Conservation (phyloP, 2,888 invertebrate genomes). For the Panzeria rudis region DNA sequence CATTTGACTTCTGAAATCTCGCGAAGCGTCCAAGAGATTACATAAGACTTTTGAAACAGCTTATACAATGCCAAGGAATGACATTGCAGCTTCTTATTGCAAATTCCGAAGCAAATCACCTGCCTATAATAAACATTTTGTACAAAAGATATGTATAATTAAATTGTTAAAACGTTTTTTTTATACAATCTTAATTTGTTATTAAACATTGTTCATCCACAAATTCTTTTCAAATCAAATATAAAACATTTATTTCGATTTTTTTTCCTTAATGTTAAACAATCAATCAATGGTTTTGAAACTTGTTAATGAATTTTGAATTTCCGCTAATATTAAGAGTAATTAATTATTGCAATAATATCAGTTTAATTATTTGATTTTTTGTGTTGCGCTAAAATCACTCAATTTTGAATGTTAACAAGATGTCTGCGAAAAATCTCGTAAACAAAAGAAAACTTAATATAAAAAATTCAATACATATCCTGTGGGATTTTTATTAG, state of each 20-base stretch:
- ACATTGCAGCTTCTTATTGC: too few relatives aligned
- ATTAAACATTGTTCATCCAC: not conserved
- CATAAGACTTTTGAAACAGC: too few relatives aligned
- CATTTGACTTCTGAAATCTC: too few relatives aligned
- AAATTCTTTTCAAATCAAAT: not conserved
- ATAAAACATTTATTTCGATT: not conserved
- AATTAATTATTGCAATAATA: not conserved
- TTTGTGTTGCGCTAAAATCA: not conserved
- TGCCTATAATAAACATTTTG: too few relatives aligned
- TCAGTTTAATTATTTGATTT: not conserved
- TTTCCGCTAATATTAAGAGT: conserved; percentile 15
- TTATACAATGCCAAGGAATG: too few relatives aligned
- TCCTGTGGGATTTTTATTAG: too few relatives aligned
- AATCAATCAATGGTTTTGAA: conserved; percentile 1
- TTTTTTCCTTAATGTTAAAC: not conserved
- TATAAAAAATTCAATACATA: too few relatives aligned
- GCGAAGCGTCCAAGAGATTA: too few relatives aligned
- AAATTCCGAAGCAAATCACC: too few relatives aligned
- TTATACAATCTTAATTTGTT: not conserved
- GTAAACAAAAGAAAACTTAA: not conserved
- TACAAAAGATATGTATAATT: too few relatives aligned
- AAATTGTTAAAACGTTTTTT: not conserved
- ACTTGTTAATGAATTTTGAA: conserved; percentile 7
- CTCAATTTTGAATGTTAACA: not conserved
- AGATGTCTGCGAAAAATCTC: not conserved